Percentiles rank a stretch among this genome's conserved stretches.
These are phyloP conservation scores for Botrylloides violaceus DNA, from an alignment of 23 tunicate genomes.

Conservation along the genomic window DNA sequence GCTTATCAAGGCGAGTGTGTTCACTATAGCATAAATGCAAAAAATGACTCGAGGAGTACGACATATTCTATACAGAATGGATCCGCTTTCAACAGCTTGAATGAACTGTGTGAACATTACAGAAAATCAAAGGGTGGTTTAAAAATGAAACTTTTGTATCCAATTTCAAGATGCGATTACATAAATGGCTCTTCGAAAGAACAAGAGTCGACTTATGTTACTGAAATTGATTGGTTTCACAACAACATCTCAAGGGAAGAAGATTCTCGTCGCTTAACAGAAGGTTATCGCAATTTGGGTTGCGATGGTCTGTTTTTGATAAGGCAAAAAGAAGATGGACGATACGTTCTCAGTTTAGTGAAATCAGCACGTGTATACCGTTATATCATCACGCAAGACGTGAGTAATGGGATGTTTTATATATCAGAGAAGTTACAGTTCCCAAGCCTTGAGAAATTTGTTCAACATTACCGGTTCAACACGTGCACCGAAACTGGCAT, in stretches of 20 bases:
- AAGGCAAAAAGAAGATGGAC: constrained; percentile 26
- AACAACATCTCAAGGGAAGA: constrained; percentile 58
- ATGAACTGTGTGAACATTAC: constrained; percentile 61
- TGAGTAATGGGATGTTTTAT: constrained; percentile 10
- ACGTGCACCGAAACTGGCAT: constrained; percentile 26
- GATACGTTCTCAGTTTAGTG: constrained; percentile 54
- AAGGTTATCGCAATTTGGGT: constrained; percentile 20
- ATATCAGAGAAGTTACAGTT: constrained; percentile 27
- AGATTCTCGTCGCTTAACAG: constrained; percentile 45
- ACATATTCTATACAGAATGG: constrained; percentile 43
- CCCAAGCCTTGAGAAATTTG: constrained; percentile 20
- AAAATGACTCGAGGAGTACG: constrained; percentile 2
- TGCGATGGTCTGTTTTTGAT: constrained; percentile 56
- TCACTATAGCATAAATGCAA: constrained; percentile 37
- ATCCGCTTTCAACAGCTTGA: constrained; percentile 16
- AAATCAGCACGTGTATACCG: constrained; percentile 43
- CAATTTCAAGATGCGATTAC: neutral
- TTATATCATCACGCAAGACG: constrained; percentile 35
- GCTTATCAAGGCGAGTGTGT: constrained; percentile 25
- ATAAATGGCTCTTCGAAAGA: neutral
- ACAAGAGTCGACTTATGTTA: neutral
- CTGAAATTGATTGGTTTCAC: constrained; percentile 57
- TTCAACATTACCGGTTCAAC: constrained; percentile 13
- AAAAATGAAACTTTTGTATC: constrained; percentile 34
- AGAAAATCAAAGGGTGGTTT: constrained; percentile 48